Base-by-base conservation (phyloP, 2,888 invertebrate genomes). In the Cotesia congregata region DNA sequence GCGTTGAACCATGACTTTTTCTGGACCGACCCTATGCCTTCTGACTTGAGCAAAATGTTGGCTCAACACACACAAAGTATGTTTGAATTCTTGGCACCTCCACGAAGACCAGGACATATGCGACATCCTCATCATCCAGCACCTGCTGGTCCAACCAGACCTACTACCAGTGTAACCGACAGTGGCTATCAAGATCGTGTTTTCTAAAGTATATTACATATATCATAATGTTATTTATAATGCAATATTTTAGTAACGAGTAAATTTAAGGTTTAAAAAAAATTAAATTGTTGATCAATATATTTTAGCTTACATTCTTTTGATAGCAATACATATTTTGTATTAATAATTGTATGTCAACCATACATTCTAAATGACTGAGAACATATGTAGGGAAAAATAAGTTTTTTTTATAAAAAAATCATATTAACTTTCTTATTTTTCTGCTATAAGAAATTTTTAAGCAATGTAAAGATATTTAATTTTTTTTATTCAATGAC, bases 1-100 rank as follows among this genome's bases (percentile, higher is more conserved):
- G 98, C 98, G 0, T 89, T 99, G 1, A 97, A 98, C 90, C 98
- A 99, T 87, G 97, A 98, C 88, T 99, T 99, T 91, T 99, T 99
- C 91, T 99, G 98, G 97, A 96, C 95, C 5, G 97, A 98, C 88
- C 99, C 99, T 0, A 95, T 97, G 95, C 98, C 98, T 0, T 94
- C 95, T 86, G 97, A 97, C 87, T 91, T 97, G 59, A 95, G 94
- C 73, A 95, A 95, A 90, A 98, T 98, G 97, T 90, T 98, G 80
- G 96, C 96, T 0, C 96, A 96, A 85, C 95, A 96, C 91, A 94
- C 93, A 80, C 96, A 92, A 80, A 97, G 97, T 89, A 98, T 98
- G 98, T 98, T 98, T 88, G 98, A 98, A 88, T 98, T 95, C 89
- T 90, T 98, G 79, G 93, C 95, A 79, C 93, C 94, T 80, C 93